Evolutionary conservation across 1,140 invertebrate genomes (phyloP), one percentile per base, ranked within the genome.

Genomic region (Rhopalosiphum maidis): DNA sequence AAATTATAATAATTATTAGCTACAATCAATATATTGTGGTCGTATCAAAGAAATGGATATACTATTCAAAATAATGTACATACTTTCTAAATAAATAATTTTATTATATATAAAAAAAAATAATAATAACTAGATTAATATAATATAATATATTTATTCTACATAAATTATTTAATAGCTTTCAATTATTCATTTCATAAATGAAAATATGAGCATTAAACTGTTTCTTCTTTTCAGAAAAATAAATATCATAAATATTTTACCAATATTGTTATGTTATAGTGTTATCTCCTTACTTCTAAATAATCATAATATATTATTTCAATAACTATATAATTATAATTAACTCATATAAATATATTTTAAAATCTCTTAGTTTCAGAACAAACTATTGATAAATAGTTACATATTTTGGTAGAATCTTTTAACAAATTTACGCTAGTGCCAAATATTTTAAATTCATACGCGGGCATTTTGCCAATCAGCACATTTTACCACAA

Each of bases 391-490:
- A 60, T 90, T 41, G 87, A 88, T 77, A 41, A 85, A 86, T 68
- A 68, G 43, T 9, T 68, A 90, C 55, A 43, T 68, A 43, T 90
- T 90, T 90, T 68, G 55, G 23, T 68, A 43, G 41, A 90, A 90
- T 43, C 41, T 68, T 68, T 43, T 43, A 89, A 89, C 51, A 55
- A 55, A 54, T 89, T 89, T 89, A 89, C 88, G 3, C 54, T n/a
- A 90, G 25, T 92, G 91, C 91, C 91, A 93, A 93, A 93, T 93
- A 93, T 55, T 93, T 93, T 93, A 85, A 86, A 86, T 85, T 54
- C 48, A 86, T 54, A n/a, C 11, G 0, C 9, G 23, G 91, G 91
- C 91, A 86, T 85, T 11, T 86, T 86, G 91, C 91, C 91, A 93
- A 55, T 25, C 23, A 51, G 90, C 1, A 37, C 68, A 92, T 92